Percentiles rank a stretch among this genome's conserved stretches.
Evolutionary conservation across 1,140 invertebrate species (phyloP).

Genomic region (Trissolcus basalis): DNA sequence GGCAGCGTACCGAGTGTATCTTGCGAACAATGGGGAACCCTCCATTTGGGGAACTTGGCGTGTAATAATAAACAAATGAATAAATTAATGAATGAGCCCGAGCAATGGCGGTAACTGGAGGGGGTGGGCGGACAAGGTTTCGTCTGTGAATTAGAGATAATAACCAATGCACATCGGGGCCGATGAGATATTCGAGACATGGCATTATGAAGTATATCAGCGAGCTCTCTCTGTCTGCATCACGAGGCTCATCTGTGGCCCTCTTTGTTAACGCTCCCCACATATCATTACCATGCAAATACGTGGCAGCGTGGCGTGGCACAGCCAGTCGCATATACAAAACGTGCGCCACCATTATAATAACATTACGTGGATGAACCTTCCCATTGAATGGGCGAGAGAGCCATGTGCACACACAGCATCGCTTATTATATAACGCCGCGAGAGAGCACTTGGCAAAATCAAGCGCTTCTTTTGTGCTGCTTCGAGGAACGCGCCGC

Average conservation of each 20-base stretch:
- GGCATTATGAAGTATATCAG: constrained; percentile 49
- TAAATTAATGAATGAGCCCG: constrained; percentile 56
- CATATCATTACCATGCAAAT: constrained; percentile 74
- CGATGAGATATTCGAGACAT: constrained; percentile 66
- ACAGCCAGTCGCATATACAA: constrained; percentile 69
- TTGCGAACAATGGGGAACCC: too few species aligned
- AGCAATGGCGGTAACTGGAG: constrained; percentile 11
- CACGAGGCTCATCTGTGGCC: constrained; percentile 50
- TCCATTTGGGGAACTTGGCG: constrained; percentile 16
- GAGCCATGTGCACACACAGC: constrained; percentile 60
- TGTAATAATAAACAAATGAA: constrained; percentile 51
- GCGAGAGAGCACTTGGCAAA: constrained; percentile 32
- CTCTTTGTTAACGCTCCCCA: constrained; percentile 60
- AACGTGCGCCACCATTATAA: constrained; percentile 73
- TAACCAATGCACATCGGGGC: constrained; percentile 68
- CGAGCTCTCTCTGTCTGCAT: constrained; percentile 20
- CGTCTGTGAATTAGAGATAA: constrained; percentile 68
- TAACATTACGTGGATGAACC: constrained; percentile 73
- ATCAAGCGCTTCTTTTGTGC: constrained; percentile 36
- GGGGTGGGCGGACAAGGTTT: constrained; percentile 19
- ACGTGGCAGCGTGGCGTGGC: constrained; percentile 57
- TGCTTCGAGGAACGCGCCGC: constrained; percentile 26
- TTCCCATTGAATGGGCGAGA: constrained; percentile 67
- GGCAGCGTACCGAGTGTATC: too few species aligned
- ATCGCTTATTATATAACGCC: constrained; percentile 68